Conservation (phyloP, 1,140 invertebrate genomes). For the Sitophilus oryzae region DNA sequence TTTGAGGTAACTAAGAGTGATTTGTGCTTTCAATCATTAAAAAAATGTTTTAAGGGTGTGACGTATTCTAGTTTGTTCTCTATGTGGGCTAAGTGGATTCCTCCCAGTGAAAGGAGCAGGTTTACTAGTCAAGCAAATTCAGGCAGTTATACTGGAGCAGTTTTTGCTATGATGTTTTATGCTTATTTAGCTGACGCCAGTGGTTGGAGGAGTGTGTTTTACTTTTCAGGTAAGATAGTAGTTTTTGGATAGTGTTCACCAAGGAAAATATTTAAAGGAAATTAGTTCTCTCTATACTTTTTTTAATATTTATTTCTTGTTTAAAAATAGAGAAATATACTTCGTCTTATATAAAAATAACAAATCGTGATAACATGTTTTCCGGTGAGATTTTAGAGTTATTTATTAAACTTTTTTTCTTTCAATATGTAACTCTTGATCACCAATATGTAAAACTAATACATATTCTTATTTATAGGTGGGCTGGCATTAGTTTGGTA, state of each 20-base stretch:
- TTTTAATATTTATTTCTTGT: too few species aligned
- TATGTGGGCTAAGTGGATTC: constrained; percentile 20
- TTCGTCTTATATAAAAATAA: too few species aligned
- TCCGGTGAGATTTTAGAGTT: too few species aligned
- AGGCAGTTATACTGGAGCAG: constrained; percentile 14
- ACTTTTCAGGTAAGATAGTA: constrained; percentile 15
- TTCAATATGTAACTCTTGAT: not conserved
- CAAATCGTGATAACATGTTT: too few species aligned
- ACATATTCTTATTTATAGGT: constrained; percentile 1
- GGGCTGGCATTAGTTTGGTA: constrained; percentile 3
- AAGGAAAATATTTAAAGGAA: too few species aligned
- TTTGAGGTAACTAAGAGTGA: constrained; percentile 71
- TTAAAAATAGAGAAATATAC: too few species aligned
- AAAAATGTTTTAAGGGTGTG: constrained; percentile 18
- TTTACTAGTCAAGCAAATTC: constrained; percentile 7
- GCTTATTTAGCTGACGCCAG: constrained; percentile 9
- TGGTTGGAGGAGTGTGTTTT: constrained; percentile 21
- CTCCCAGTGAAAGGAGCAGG: constrained; percentile 15
- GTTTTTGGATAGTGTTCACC: too few species aligned
- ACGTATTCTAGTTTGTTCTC: constrained; percentile 18
- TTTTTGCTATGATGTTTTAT: constrained; percentile 20
- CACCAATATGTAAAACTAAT: too few species aligned
- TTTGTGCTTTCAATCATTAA: not conserved
- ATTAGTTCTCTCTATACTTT: too few species aligned
- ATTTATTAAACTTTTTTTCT: not conserved